Conservation (phyloP, 2,797 vertebrate genomes). For the Rhynchotus rufescens region DNA sequence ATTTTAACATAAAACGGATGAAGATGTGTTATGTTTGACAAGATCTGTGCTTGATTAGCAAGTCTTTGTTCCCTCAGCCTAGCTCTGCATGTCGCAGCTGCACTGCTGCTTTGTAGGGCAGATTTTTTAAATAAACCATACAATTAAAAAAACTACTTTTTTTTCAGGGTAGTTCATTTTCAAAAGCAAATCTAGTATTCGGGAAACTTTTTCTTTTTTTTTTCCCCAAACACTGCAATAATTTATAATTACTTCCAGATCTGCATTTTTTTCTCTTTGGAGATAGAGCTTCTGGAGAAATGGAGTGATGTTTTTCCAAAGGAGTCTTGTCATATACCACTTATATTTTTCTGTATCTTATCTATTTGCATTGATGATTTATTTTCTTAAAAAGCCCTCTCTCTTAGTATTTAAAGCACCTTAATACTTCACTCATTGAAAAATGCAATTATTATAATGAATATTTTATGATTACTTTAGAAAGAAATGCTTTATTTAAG, state of each 20-base stretch:
- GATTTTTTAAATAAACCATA: conserved; percentile 64
- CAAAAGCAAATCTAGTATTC: conserved; percentile 82
- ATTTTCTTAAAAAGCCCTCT: conserved; percentile 38
- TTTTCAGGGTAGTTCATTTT: conserved; percentile 78
- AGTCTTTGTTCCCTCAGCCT: conserved; percentile 50
- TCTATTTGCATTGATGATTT: conserved; percentile 76
- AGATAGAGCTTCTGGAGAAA: conserved; percentile 71
- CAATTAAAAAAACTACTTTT: conserved; percentile 15
- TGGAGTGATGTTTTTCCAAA: conserved; percentile 74
- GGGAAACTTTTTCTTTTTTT: conserved; percentile 75
- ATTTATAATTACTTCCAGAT: conserved; percentile 93
- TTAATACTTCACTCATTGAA: conserved; percentile 23
- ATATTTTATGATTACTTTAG: not conserved
- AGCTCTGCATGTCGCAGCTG: conserved; percentile 31
- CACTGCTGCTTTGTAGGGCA: conserved; percentile 38
- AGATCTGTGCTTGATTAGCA: conserved; percentile 56
- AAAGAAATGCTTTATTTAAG: not conserved
- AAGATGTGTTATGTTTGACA: conserved; percentile 63
- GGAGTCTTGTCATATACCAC: conserved; percentile 75
- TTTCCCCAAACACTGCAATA: conserved; percentile 80
- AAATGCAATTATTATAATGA: conserved; percentile 25
- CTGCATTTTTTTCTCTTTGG: conserved; percentile 33
- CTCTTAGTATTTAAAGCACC: conserved; percentile 18
- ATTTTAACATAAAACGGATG: conserved; percentile 39
- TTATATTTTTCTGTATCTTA: conserved; percentile 76